phyloP scores from a whole-genome alignment of 1,140 invertebrate species.

The Dufourea novaeangliae region DNA sequence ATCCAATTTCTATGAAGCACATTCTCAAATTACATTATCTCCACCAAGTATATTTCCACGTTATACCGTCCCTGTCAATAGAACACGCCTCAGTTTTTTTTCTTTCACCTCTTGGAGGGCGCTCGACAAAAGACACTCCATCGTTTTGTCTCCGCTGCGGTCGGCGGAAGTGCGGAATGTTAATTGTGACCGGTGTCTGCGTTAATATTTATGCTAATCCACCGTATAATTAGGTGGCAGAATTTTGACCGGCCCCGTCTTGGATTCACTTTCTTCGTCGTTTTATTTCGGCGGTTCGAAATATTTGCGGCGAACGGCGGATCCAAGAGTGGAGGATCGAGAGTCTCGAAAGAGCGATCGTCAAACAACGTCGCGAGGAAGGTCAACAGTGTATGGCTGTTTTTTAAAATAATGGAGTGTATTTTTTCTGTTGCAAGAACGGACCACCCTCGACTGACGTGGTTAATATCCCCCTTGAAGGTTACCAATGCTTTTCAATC shows the following conservation, averaged over 20 bases:
- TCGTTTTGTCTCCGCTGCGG: constrained; percentile 28
- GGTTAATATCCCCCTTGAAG: neutral
- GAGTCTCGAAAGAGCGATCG: neutral
- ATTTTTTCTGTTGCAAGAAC: constrained; percentile 1
- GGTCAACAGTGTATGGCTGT: neutral
- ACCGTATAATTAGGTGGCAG: constrained; percentile 10
- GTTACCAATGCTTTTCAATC: neutral
- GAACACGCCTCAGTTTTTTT: neutral
- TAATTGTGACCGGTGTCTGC: neutral
- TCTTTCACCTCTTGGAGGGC: neutral
- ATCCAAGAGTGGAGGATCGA: neutral
- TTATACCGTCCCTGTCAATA: too few species aligned
- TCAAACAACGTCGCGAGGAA: neutral
- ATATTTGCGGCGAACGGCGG: neutral
- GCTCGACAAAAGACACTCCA: constrained; percentile 26
- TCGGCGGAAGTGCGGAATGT: constrained; percentile 36
- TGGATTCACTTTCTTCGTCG: neutral
- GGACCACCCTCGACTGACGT: neutral
- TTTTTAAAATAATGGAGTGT: neutral
- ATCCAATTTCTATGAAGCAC: too few species aligned
- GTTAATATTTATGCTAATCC: constrained; percentile 39
- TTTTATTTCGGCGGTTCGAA: neutral
- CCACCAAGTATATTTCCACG: too few species aligned
- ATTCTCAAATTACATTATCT: too few species aligned
- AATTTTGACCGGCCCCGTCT: neutral